Percentiles rank a stretch among this genome's conserved stretches.
Evolutionary conservation across 2,888 invertebrate species (phyloP).

Genomic region (Agrilus cyanescens): DNA sequence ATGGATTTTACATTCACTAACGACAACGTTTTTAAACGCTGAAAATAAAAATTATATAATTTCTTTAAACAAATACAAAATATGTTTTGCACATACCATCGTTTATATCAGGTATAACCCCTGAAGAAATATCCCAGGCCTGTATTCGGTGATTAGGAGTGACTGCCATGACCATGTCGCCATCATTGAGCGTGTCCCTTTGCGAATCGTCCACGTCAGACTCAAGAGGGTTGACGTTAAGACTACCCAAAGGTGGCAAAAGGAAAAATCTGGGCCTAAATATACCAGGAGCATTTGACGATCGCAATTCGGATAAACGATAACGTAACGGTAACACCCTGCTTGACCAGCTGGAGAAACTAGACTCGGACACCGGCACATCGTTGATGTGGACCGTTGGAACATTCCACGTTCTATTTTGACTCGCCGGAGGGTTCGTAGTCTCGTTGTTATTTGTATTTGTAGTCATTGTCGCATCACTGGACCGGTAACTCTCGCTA

Average conservation of each 20-base stretch:
- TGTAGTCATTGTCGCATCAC: constrained; percentile 14
- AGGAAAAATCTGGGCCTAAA: constrained; percentile 29
- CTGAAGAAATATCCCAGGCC: constrained; percentile 69
- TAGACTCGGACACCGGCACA: constrained; percentile 36
- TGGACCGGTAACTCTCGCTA: not conserved
- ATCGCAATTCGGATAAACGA: constrained; percentile 26
- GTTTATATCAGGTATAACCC: constrained; percentile 59
- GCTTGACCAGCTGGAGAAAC: constrained; percentile 15
- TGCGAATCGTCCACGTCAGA: constrained; percentile 31
- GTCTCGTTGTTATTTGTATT: constrained; percentile 17
- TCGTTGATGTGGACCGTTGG: constrained; percentile 53
- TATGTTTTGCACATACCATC: constrained; percentile 44
- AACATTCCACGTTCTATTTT: constrained; percentile 25
- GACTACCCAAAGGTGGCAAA: constrained; percentile 39
- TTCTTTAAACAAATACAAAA: not conserved
- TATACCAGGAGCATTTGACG: constrained; percentile 21
- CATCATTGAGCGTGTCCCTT: constrained; percentile 31
- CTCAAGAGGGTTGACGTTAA: constrained; percentile 31
- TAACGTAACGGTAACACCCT: constrained; percentile 17
- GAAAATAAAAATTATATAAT: constrained; percentile 18
- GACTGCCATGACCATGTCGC: constrained; percentile 40
- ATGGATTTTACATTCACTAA: constrained; percentile 70
- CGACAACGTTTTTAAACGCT: constrained; percentile 66
- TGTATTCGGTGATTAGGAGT: constrained; percentile 69
- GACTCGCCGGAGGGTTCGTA: constrained; percentile 3